Conservation (phyloP, 2,797 vertebrate species). For the Channallabes apus region DNA sequence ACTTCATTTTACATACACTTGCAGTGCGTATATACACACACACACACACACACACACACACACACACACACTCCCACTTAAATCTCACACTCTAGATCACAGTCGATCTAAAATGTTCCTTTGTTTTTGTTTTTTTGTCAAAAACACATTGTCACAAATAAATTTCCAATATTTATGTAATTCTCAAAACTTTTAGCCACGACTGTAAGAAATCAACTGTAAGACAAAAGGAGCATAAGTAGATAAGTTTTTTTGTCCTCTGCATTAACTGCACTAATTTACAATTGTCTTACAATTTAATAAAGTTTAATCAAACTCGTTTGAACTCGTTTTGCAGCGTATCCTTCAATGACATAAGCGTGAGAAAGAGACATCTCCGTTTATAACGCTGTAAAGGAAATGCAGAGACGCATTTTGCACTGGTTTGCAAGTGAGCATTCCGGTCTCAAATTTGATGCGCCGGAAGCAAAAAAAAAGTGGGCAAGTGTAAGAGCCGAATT, state of each 20-base stretch:
- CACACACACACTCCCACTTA: background rate
- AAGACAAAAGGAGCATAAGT: no score
- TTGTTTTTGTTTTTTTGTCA: background rate
- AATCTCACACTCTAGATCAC: background rate
- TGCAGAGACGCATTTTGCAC: background rate
- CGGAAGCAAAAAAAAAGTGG: no score
- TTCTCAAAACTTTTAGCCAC: no score
- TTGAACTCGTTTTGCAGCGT: background rate
- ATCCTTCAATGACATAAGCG: background rate
- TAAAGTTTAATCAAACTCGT: slow-evolving; percentile 12
- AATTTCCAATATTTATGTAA: no score
- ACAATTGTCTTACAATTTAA: background rate
- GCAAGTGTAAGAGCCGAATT: no score
- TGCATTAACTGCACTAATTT: background rate
- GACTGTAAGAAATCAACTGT: no score
- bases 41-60: background rate
- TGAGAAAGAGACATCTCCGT: background rate
- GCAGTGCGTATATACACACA: background rate
- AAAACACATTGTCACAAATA: background rate
- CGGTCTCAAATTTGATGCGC: no score
- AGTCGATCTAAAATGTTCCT: background rate
- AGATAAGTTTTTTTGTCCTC: background rate
- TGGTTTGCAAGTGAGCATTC: no score
- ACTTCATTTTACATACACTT: background rate
- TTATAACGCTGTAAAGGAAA: background rate